phyloP scores from a whole-genome alignment of 2,797 vertebrate genomes.

The Chaetophractus vellerosus region DNA sequence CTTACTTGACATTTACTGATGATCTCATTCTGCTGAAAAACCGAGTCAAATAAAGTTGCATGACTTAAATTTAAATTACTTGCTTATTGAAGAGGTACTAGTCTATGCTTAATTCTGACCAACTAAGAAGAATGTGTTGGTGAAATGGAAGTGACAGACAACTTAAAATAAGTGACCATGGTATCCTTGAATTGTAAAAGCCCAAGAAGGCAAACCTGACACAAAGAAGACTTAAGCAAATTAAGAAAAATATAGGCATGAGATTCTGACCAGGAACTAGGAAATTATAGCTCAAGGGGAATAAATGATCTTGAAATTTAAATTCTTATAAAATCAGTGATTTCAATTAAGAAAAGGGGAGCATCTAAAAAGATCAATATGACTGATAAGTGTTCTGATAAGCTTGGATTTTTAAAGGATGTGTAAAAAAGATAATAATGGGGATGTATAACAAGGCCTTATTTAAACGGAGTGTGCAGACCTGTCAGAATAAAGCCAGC shows the following conservation, averaged over 20 bases:
- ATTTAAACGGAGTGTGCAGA: background rate
- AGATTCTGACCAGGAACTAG: background rate
- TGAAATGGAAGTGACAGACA: constrained; percentile 71
- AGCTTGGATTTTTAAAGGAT: background rate
- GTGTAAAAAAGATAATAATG: background rate
- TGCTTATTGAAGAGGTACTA: constrained; percentile 64
- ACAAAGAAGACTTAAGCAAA: background rate
- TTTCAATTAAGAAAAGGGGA: constrained; percentile 23
- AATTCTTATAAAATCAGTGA: background rate
- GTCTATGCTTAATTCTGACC: constrained; percentile 53
- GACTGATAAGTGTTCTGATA: background rate
- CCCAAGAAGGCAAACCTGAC: background rate
- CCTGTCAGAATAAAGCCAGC: background rate
- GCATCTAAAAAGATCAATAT: background rate
- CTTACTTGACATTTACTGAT: constrained; percentile 23
- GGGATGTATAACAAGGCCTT: background rate
- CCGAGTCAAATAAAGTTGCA: constrained; percentile 62
- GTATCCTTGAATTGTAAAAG: constrained; percentile 22
- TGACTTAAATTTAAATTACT: constrained; percentile 70
- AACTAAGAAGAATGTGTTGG: constrained; percentile 69
- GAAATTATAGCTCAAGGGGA: background rate
- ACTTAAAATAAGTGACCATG: constrained; percentile 8
- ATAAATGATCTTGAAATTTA: background rate
- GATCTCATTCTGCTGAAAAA: constrained; percentile 61
- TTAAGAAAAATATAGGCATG: background rate